Base-by-base conservation (phyloP, 2,113 vertebrate genomes). In the Marmota monax region DNA sequence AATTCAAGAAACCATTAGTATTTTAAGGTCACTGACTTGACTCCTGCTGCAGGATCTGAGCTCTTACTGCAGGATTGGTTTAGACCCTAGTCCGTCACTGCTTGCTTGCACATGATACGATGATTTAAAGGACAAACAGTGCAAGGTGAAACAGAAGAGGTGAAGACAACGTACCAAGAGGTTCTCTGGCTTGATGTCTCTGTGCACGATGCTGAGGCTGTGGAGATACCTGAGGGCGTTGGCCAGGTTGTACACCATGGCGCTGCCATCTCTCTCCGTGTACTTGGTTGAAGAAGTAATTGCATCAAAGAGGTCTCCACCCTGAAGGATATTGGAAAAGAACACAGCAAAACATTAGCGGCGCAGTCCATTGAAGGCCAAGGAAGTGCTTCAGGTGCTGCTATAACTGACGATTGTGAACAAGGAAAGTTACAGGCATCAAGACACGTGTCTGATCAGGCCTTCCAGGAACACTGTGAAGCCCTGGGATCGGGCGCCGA, bases 151-250 rank as follows among this genome's bases (percentile, higher is more conserved):
- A 94, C n/a, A 29, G 56, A 45, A n/a, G n/a, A 17, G 22, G 53
- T n/a, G 90, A 93, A 79, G 94, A 25, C 18, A 53, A 73, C 95
- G 0, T 98, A 99, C 99, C 99, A 99, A 98, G 80, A 99, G 98
- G 95, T 99, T 99, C 98, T 99, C 99, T 4, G 99, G 99, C 97
- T 99, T 99, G 97, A 99, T 99, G 97, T 99, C 99, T 95, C 99
- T 98, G 98, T 99, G 99, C 51, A 99, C 99, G 0, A 99, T 99
- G 98, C 98, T 99, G 97, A 99, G 99, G 87, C 98, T 92, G 25
- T 99, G 99, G 45, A 99, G 99, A 92, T 99, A 99, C 93, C 99
- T 99, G 96, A 99, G 99, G 7, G 99, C 99, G 1, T 97, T 99
- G 22, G 99, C 99, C 14, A 99, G 98, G 96, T 99, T 99, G 98